phyloP scores from a whole-genome alignment of 1,140 invertebrate genomes.

The Sycophaga agraensis region DNA sequence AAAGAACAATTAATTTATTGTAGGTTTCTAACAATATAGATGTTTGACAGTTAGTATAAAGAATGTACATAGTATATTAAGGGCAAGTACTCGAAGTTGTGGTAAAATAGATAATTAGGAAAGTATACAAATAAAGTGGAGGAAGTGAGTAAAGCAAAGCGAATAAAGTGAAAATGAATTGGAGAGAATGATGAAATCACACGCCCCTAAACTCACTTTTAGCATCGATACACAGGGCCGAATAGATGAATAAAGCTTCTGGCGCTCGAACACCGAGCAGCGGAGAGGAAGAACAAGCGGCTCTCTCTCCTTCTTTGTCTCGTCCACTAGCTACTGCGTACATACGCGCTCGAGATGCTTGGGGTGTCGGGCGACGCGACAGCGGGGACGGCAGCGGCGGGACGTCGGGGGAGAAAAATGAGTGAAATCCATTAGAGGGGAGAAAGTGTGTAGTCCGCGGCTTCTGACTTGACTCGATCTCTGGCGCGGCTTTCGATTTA shows the following conservation, averaged over 20 bases:
- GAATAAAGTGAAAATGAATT: conserved; percentile 19
- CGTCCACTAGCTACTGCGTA: too few species aligned
- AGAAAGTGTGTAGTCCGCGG: conserved; percentile 29
- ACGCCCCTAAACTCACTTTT: conserved; percentile 9
- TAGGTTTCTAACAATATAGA: too few species aligned
- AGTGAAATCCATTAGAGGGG: conserved; percentile 59
- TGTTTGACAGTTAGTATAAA: too few species aligned
- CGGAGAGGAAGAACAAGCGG: conserved; percentile 17
- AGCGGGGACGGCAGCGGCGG: conserved; percentile 20
- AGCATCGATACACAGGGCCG: conserved; percentile 23
- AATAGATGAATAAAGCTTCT: conserved; percentile 22
- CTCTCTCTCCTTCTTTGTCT: conserved; percentile 3
- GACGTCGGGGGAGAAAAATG: conserved; percentile 54
- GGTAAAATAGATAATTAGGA: conserved; percentile 1
- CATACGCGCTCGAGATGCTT: conserved; percentile 33
- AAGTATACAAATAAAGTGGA: conserved; percentile 14
- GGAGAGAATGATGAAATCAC: conserved; percentile 17
- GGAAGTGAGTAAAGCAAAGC: conserved; percentile 5
- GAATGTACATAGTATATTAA: too few species aligned
- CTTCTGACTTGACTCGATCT: neutral
- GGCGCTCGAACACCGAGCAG: conserved; percentile 6
- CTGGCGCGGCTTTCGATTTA: too few species aligned
- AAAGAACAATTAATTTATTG: too few species aligned
- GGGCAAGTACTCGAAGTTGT: neutral
- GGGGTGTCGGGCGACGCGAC: conserved; percentile 30